Percentiles rank a stretch among this genome's conserved stretches.
Conservation (phyloP, 2,888 invertebrate species). For the Caenorhabditis imperialis region DNA sequence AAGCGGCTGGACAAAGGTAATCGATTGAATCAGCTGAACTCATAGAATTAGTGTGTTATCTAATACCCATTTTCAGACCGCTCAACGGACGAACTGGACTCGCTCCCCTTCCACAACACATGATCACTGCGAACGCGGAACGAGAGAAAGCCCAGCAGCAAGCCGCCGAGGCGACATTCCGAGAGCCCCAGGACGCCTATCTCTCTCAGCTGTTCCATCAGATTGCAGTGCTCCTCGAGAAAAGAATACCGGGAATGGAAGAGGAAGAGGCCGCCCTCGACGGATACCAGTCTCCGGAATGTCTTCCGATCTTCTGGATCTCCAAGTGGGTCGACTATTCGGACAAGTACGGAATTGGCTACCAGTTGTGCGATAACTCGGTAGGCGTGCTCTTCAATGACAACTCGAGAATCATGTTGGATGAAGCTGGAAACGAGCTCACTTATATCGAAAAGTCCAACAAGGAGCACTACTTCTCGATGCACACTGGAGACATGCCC, state of each 20-base stretch:
- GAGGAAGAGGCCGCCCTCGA: slow-evolving; percentile 81
- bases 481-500: slow-evolving; percentile 84
- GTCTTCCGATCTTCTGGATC: slow-evolving; percentile 96
- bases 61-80: no score
- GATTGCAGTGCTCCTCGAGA: slow-evolving; percentile 14
- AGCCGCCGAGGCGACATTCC: slow-evolving; percentile 34
- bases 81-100: not conserved
- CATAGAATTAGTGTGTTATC: no score
- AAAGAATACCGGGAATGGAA: slow-evolving; percentile 20
- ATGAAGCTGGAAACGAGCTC: slow-evolving; percentile 92
- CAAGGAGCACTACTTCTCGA: slow-evolving; percentile 90
- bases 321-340: no score
- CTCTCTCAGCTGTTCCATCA: slow-evolving; percentile 27
- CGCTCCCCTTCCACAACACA: not conserved
- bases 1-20: not conserved
- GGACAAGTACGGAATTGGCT: no score
- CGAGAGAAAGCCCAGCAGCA: slow-evolving; percentile 32
- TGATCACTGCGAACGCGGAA: slow-evolving; percentile 21
- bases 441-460: slow-evolving; percentile 95
- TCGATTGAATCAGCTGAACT: no score
- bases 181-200: slow-evolving; percentile 36
- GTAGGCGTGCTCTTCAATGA: no score
- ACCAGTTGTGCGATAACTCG: no score
- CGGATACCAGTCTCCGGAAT: slow-evolving; percentile 94
- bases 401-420: slow-evolving; percentile 91